phyloP scores from a whole-genome alignment of 2,113 vertebrate genomes.

The Myotis brandtii region DNA sequence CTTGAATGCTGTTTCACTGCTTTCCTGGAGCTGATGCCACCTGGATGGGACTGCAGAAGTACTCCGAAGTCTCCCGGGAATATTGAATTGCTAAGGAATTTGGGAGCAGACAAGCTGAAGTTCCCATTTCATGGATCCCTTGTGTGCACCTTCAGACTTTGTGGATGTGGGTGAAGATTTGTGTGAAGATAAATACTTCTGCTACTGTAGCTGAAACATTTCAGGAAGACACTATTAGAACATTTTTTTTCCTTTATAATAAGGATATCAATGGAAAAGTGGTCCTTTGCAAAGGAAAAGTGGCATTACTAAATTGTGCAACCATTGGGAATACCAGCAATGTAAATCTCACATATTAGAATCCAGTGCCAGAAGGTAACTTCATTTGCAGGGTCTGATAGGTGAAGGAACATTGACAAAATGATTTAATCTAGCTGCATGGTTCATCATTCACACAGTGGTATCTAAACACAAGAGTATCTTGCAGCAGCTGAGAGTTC shows the following conservation, averaged over 20 bases:
- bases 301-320: constrained; percentile 94
- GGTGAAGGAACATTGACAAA: constrained; percentile 96
- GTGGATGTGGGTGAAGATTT: constrained; percentile 90
- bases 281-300: constrained; percentile 93
- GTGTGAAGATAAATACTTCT: constrained; percentile 76
- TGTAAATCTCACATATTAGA: constrained; percentile 95
- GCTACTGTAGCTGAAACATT: constrained; percentile 72
- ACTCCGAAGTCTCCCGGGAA: constrained; percentile 69
- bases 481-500: constrained; percentile 95
- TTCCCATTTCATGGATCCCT: constrained; percentile 91
- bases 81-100: constrained; percentile 74
- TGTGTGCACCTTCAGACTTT: constrained; percentile 95
- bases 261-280: constrained; percentile 93
- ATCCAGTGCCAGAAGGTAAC: constrained; percentile 93
- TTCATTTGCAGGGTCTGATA: constrained; percentile 93
- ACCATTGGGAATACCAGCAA: constrained; percentile 97
- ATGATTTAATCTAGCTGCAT: constrained; percentile 93
- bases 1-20: background rate
- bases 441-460: constrained; percentile 96
- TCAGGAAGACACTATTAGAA: constrained; percentile 82
- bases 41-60: background rate
- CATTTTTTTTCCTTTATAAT: constrained; percentile 92
- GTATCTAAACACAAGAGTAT: constrained; percentile 95
- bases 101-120: constrained; percentile 8
- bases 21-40: background rate